A percentile compares a stretch with the other conserved stretches of the same genome.
phyloP scores from a whole-genome alignment of 2,113 vertebrate genomes.

The Callaeas wilsoni region DNA sequence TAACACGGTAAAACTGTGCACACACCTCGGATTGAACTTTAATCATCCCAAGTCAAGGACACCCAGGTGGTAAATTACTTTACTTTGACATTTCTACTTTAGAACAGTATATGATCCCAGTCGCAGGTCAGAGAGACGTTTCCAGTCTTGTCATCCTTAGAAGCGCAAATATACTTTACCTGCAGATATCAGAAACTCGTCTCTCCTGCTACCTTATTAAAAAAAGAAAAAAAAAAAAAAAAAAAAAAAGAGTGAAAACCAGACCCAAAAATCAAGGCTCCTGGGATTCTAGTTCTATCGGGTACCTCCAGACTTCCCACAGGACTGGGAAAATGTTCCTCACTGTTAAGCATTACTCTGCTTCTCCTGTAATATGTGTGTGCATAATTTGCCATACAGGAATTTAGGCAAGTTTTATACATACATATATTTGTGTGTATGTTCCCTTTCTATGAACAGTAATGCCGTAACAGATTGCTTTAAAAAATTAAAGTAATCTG shows the following conservation, averaged over 20 bases:
- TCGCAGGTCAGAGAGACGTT: slow-evolving; percentile 25
- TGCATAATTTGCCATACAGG: not conserved
- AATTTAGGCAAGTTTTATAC: not conserved
- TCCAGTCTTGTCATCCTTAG: not conserved
- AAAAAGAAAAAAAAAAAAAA: not conserved
- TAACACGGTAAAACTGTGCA: slow-evolving; percentile 69
- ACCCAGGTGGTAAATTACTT: slow-evolving; percentile 76
- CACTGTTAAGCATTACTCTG: accelerated
- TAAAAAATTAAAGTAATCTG: not conserved
- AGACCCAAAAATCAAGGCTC: not conserved
- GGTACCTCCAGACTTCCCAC: not conserved
- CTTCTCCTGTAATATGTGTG: not conserved
- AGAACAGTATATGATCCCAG: slow-evolving; percentile 52
- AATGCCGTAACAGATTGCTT: not conserved
- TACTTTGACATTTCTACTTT: slow-evolving; percentile 68
- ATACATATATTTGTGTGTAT: not conserved
- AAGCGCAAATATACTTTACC: not conserved
- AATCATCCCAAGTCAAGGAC: slow-evolving; percentile 79
- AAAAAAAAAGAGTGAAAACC: not conserved
- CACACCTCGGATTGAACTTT: slow-evolving; percentile 80
- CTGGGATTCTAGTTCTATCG: not conserved
- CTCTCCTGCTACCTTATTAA: not conserved
- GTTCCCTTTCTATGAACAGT: not conserved
- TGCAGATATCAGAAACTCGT: not conserved
- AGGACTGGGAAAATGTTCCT: not conserved